These are phyloP conservation scores for Pimephales promelas DNA, from an alignment of 2,113 vertebrate genomes.

Conservation along the genomic window DNA sequence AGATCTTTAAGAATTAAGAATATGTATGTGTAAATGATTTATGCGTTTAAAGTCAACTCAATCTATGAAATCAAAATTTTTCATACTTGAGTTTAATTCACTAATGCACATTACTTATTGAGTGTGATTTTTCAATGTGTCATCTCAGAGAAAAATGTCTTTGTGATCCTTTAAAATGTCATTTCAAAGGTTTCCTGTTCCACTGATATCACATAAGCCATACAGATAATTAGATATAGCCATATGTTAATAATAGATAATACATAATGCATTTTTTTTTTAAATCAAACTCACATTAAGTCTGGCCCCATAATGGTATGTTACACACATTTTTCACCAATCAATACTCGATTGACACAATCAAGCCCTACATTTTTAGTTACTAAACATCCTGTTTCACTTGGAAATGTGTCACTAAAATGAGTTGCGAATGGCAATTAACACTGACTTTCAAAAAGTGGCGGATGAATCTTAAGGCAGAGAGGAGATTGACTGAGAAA, in stretches of 20 bases:
- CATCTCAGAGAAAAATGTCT: background rate
- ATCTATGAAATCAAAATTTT: too few relatives aligned
- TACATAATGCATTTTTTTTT: background rate
- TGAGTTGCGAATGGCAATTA: background rate
- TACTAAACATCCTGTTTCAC: background rate
- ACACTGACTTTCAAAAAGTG: background rate
- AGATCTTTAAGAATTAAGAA: too few relatives aligned
- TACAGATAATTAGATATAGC: background rate
- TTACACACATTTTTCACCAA: background rate
- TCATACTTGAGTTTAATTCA: too few relatives aligned
- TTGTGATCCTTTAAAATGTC: background rate
- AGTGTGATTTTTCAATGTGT: too few relatives aligned
- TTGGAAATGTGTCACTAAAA: background rate
- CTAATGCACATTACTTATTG: too few relatives aligned
- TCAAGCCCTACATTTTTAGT: background rate
- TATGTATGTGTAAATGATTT: background rate
- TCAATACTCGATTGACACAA: background rate
- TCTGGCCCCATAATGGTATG: background rate
- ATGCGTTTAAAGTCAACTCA: background rate
- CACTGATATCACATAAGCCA: background rate
- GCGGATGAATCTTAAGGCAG: slow-evolving; percentile 8
- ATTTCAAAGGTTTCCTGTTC: background rate
- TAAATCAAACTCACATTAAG: background rate
- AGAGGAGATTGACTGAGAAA: slow-evolving; percentile 3
- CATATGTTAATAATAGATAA: background rate